Percentiles rank a stretch among this genome's conserved stretches.
Conservation (phyloP, 2,888 invertebrate genomes). For the Coelinius sp. region DNA sequence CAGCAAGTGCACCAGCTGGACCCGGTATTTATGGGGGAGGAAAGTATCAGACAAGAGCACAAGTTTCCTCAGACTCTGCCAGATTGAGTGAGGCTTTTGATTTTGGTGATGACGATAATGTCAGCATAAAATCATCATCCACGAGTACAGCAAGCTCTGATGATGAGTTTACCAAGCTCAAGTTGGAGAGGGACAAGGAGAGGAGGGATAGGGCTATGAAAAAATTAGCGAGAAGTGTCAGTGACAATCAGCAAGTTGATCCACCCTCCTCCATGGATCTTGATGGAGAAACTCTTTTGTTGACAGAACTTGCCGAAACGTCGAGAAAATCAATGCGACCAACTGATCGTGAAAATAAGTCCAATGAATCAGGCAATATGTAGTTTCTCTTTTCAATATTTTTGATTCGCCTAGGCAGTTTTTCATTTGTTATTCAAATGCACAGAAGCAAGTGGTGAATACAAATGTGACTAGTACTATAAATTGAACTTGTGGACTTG, state of each 20-base stretch:
- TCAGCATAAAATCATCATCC: conserved; percentile 55
- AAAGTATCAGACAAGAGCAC: conserved; percentile 47
- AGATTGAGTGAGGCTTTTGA: conserved; percentile 52
- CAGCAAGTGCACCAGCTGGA: conserved; percentile 61
- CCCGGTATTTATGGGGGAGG: background rate
- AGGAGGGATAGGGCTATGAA: conserved; percentile 76
- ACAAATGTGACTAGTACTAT: background rate
- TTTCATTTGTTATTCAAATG: conserved; percentile 8
- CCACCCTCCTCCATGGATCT: conserved; percentile 47
- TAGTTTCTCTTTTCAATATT: too few species aligned
- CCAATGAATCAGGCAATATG: conserved; percentile 43
- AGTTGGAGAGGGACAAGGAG: conserved; percentile 79
- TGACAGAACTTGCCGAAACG: conserved; percentile 57
- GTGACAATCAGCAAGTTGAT: conserved; percentile 62
- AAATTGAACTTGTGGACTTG: background rate
- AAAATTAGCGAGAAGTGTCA: conserved; percentile 76
- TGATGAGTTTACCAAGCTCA: conserved; percentile 82
- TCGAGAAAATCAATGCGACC: conserved; percentile 53
- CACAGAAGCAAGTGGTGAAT: background rate
- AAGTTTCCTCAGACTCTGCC: conserved; percentile 55
- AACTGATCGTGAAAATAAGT: conserved; percentile 29
- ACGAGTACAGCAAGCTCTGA: conserved; percentile 58
- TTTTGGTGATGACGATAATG: conserved; percentile 49
- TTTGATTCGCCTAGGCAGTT: background rate
- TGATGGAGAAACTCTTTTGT: conserved; percentile 56